Base-by-base conservation (phyloP, 2,113 vertebrate species). In the Galbula dea region DNA sequence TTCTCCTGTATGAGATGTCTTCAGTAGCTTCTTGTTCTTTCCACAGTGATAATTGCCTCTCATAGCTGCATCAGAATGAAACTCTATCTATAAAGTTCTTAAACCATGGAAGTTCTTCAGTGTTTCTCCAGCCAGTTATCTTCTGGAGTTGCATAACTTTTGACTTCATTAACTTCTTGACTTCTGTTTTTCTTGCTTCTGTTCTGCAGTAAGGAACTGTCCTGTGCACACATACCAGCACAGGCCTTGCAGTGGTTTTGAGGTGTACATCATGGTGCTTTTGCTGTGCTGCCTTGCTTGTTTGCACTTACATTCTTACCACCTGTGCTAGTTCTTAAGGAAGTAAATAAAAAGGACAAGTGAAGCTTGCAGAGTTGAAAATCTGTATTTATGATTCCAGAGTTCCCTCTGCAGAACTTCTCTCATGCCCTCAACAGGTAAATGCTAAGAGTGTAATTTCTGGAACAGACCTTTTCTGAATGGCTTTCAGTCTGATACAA, bases 401-500 rank as follows among this genome's bases (percentile, higher is more conserved):
- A 45, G 12, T 39, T 81, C 15, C 16, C 41, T 27, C 26, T 69
- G 30, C 49, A 69, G 29, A 83, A 45, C 9, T 65, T 59, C 21
- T 69, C 1, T 0, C 3, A 1, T 27, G 49, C 4, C 63, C 41
- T 65, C n/a, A 65, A 61, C 3, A 83, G 15, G 0, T 1, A 57
- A 59, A 52, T 24, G 18, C 13, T 51, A 3, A 6, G 12, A 16
- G 24, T 58, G 12, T n/a, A 0, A 34, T 43, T 72, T 73, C 10
- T 46, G 59, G 36, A 79, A n/a, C 0, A 11, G 32, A 11, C 5
- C 7, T 67, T 88, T 67, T 15, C 27, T 63, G 26, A 59, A 88
- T 66, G 79, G 30, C 62, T 90, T 75, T 51, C 10, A 77, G 8
- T 49, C 15, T 16, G 15, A 29, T 21, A 6, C 6, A 63, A 72